phyloP scores from a whole-genome alignment of 2,797 vertebrate species.

The Tapirus indicus region DNA sequence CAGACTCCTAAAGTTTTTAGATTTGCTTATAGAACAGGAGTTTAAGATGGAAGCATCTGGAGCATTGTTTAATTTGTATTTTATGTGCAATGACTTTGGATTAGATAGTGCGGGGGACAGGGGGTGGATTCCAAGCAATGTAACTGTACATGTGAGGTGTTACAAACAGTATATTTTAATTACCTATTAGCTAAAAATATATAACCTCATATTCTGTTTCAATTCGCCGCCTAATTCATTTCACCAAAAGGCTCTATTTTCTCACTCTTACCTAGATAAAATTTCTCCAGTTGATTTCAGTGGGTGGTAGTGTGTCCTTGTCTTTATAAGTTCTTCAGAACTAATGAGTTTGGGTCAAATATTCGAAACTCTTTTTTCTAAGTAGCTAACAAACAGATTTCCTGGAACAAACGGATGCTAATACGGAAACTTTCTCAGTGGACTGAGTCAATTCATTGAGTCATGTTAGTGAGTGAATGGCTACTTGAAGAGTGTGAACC shows the following conservation, averaged over 20 bases:
- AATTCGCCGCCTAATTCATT: background rate
- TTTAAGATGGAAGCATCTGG: background rate
- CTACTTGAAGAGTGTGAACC: background rate
- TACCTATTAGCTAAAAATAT: slow-evolving; percentile 43
- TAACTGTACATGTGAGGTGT: background rate
- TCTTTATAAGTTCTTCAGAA: background rate
- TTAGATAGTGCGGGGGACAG: background rate
- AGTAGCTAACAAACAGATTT: slow-evolving; percentile 16
- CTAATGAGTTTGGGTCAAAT: background rate
- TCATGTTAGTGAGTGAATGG: background rate
- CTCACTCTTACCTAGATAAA: slow-evolving; percentile 35
- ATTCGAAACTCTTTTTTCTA: slow-evolving; percentile 12
- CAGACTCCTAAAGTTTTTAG: slow-evolving; percentile 10
- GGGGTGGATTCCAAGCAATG: background rate
- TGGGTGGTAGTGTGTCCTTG: too few relatives aligned
- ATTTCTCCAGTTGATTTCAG: background rate
- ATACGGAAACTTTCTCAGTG: background rate
- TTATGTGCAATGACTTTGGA: slow-evolving; percentile 16
- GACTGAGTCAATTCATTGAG: background rate
- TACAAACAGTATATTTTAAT: background rate
- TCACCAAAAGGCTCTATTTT: slow-evolving; percentile 33
- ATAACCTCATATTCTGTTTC: slow-evolving; percentile 32
- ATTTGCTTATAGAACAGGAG: background rate
- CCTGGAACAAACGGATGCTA: background rate
- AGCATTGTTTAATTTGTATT: slow-evolving; percentile 11